Base-by-base conservation (phyloP, 2,113 vertebrate species). In the Leptobrachium leishanense region DNA sequence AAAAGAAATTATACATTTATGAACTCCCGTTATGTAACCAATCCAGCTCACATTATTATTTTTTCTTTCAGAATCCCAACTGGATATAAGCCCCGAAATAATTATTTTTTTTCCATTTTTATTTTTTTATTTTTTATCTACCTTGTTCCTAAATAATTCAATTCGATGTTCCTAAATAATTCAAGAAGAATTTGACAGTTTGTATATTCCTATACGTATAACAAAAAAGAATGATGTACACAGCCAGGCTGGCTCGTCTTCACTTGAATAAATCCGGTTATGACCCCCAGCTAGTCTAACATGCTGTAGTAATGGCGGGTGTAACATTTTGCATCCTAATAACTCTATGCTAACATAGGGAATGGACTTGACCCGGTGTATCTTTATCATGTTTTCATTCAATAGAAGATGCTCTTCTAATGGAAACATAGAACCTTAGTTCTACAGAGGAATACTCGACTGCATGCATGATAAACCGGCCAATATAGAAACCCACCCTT, bases 111-210 rank as follows among this genome's bases (percentile, higher is more conserved):
- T 62, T 31, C 20, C 20, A 31, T 31, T 31, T 69, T 68, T 44
- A n/a, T 13, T 77, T 57, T 77, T 77, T 77, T 64, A 77, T 77
- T 46, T 77, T 57, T 44, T n/a, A 68, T 57, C 53, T 77, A 59
- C 3, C 55, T 39, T n/a, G 68, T 39, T 43, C 55, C 46, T 53
- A 68, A 40, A 68, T 10, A 64, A 43, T 12, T 12, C 55, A 31
- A 31, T 31, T 31, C 20, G 20, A 31, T 53, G 59, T n/a, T 12
- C 20, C 40, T 79, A 43, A 79, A 79, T 79, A 64, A 72, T 72
- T 79, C 15, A 79, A 50, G 43, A 31, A 3, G 20, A 43, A 40
- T 7, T 54, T 15, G 68, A 6, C 59, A 65, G 55, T 65, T 55
- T 72, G 43, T 55, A 78, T n/a, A 72, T 64, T 66, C 59, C 15